Conservation (phyloP, 2,797 vertebrate genomes). For the Sebastes trivittatus region DNA sequence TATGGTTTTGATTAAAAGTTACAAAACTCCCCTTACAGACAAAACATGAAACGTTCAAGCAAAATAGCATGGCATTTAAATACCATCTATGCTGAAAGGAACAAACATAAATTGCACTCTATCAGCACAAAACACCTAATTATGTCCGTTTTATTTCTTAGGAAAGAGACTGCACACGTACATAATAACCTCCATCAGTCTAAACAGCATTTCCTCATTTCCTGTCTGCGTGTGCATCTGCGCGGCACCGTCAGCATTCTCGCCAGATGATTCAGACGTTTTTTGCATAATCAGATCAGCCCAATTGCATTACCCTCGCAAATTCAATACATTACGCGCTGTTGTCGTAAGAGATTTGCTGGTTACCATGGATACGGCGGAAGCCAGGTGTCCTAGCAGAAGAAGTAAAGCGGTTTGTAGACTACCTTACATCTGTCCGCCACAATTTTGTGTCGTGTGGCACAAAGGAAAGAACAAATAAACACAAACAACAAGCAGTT, state of each 20-base stretch:
- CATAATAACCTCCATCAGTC: conserved; percentile 14
- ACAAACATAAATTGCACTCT: not conserved
- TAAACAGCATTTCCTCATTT: conserved; percentile 50
- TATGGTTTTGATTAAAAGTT: conserved; percentile 3
- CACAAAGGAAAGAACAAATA: not conserved
- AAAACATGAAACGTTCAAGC: not conserved
- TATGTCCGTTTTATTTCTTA: not conserved
- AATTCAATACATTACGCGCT: conserved; percentile 74
- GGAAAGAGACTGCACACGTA: not conserved
- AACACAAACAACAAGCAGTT: not conserved
- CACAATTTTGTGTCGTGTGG: not conserved
- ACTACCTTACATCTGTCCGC: not conserved
- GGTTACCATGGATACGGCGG: conserved; percentile 74
- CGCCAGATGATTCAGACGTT: conserved; percentile 69
- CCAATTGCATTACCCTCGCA: conserved; percentile 78
- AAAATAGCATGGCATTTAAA: not conserved
- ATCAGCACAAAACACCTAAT: not conserved
- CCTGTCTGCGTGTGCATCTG: conserved; percentile 35
- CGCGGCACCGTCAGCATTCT: conserved; percentile 47
- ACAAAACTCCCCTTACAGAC: not conserved
- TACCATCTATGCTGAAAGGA: not conserved
- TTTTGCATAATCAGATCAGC: conserved; percentile 80
- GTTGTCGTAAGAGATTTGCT: conserved; percentile 60
- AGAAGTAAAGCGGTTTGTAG: not conserved
- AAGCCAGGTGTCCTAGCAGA: conserved; percentile 42